Conservation (phyloP, 2,888 invertebrate genomes). For the Metellina segmentata region DNA sequence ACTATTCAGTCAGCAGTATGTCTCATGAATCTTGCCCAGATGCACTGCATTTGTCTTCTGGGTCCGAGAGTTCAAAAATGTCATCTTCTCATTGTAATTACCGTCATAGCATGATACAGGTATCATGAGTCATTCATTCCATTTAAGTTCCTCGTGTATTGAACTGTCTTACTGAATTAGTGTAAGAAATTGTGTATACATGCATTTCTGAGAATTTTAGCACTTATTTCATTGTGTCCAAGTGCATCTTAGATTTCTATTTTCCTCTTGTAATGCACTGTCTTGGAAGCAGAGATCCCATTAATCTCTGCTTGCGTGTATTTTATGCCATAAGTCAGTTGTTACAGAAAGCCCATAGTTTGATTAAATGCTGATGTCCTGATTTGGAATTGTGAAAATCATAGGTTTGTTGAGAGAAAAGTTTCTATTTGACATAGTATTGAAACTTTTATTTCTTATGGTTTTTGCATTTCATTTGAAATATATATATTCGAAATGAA, state of each 20-base stretch:
- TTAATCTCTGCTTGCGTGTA: background rate
- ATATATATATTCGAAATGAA: too few relatives aligned
- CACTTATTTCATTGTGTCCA: background rate
- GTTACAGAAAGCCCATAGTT: too few relatives aligned
- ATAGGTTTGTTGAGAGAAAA: too few relatives aligned
- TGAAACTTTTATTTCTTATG: too few relatives aligned
- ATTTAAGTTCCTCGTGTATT: constrained; percentile 62
- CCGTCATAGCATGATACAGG: constrained; percentile 76
- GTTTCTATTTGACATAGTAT: too few relatives aligned
- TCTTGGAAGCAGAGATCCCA: background rate
- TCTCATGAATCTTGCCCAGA: constrained; percentile 65
- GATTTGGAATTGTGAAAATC: too few relatives aligned
- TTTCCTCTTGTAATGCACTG: background rate
- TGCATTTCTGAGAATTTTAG: constrained; percentile 11
- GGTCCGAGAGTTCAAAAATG: constrained; percentile 30
- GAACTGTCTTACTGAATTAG: constrained; percentile 1
- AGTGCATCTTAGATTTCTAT: background rate
- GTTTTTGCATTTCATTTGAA: too few relatives aligned
- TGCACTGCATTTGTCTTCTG: constrained; percentile 25
- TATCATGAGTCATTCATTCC: constrained; percentile 70
- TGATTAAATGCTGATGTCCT: too few relatives aligned
- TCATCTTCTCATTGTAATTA: constrained; percentile 72
- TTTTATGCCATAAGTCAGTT: too few relatives aligned
- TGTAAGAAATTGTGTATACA: background rate
- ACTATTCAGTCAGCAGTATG: constrained; percentile 30